phyloP scores from a whole-genome alignment of 1,140 invertebrate species.

The Spodoptera frugiperda region DNA sequence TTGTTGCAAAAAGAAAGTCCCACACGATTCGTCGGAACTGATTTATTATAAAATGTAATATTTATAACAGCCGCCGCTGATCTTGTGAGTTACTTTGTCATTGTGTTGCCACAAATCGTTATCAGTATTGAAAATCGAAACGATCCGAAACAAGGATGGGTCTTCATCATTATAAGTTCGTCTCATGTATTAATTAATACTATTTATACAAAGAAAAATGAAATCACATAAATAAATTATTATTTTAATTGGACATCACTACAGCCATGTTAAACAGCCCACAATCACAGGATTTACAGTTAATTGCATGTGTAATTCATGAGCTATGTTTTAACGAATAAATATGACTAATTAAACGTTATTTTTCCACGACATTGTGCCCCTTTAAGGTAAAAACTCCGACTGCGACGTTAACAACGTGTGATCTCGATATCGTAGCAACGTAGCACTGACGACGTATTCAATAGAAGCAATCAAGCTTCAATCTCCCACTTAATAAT shows the following conservation, averaged over 20 bases:
- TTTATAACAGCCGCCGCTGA: not conserved
- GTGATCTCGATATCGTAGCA: conserved; percentile 54
- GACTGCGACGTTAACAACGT: conserved; percentile 53
- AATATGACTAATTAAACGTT: conserved; percentile 44
- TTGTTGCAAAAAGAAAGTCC: conserved; percentile 45
- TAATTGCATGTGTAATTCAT: conserved; percentile 65
- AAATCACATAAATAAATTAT: conserved; percentile 40
- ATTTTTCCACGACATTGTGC: conserved; percentile 40
- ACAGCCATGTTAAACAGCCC: conserved; percentile 24
- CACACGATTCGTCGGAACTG: conserved; percentile 35
- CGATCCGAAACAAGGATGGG: not conserved
- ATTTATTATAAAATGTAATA: conserved; percentile 30
- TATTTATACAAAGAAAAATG: conserved; percentile 39
- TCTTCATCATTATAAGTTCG: conserved; percentile 1
- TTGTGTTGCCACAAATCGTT: conserved; percentile 7
- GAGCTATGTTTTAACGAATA: conserved; percentile 47
- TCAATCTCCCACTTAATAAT: conserved; percentile 48
- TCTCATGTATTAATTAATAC: conserved; percentile 12
- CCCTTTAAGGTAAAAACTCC: conserved; percentile 51
- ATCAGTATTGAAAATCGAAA: conserved; percentile 4
- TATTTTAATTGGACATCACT: conserved; percentile 39
- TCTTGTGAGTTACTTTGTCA: conserved; percentile 10
- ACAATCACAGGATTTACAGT: conserved; percentile 47
- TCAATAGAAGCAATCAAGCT: conserved; percentile 42
- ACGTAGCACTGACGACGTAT: conserved; percentile 54